These are phyloP conservation scores for Caenorhabditis sp. DNA, from an alignment of 2,888 invertebrate genomes.

Conservation along the genomic window DNA sequence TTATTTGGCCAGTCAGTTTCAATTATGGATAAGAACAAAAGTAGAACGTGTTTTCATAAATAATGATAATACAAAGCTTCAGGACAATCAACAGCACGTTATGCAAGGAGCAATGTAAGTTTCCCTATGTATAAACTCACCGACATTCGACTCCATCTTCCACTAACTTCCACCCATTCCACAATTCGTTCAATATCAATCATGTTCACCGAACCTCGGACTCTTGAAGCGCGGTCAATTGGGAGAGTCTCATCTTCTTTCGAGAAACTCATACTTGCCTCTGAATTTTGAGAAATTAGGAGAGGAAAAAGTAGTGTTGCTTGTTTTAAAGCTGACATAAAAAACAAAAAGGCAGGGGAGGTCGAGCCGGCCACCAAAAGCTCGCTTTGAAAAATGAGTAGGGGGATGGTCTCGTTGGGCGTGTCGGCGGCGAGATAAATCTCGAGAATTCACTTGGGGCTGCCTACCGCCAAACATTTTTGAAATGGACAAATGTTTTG, in stretches of 20 bases:
- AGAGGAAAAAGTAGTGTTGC: neutral
- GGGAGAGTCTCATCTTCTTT: constrained; percentile 34
- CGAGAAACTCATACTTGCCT: constrained; percentile 29
- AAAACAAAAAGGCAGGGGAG: constrained; percentile 26
- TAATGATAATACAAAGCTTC: neutral
- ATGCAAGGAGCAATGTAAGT: constrained; percentile 3
- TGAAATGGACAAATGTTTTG: constrained; percentile 22
- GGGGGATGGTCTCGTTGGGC: constrained; percentile 49
- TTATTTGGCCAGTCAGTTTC: neutral
- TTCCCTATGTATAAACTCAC: too few relatives aligned
- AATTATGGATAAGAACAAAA: neutral
- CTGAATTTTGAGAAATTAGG: constrained; percentile 9
- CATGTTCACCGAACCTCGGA: constrained; percentile 64
- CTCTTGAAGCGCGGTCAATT: constrained; percentile 48
- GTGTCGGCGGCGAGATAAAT: constrained; percentile 50
- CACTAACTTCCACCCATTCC: constrained; percentile 77
- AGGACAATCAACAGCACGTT: neutral
- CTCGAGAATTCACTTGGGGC: constrained; percentile 60
- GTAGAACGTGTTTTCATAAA: neutral
- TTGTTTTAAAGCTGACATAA: neutral
- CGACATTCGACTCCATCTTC: constrained; percentile 76
- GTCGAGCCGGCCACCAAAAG: constrained; percentile 18
- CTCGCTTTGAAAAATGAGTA: constrained; percentile 55
- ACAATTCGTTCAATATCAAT: constrained; percentile 66
- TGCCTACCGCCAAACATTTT: constrained; percentile 14